A percentile compares a stretch with the other conserved stretches of the same genome.
phyloP scores from a whole-genome alignment of 2,888 invertebrate species.

The Coelopa pilipes region DNA sequence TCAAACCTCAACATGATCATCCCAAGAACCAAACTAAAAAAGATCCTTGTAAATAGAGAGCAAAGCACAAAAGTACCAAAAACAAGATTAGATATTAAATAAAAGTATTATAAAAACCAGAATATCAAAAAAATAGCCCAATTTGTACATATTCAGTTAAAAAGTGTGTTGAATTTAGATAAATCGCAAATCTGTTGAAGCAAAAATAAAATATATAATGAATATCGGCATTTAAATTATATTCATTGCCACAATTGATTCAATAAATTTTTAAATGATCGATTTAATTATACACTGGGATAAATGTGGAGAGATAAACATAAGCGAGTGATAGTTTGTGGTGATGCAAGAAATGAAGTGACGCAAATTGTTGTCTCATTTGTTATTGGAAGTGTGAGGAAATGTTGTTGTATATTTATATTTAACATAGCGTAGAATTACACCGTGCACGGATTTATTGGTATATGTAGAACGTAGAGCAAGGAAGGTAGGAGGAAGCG shows the following conservation, averaged over 20 bases:
- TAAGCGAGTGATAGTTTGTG: neutral
- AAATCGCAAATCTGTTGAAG: too few relatives aligned
- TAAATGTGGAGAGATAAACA: neutral
- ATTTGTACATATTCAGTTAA: constrained; percentile 33
- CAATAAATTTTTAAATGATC: too few relatives aligned
- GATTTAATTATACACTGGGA: neutral
- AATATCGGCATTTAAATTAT: too few relatives aligned
- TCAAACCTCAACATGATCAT: neutral
- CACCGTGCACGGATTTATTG: too few relatives aligned
- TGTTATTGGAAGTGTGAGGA: too few relatives aligned
- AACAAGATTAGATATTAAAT: neutral
- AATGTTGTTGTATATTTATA: too few relatives aligned
- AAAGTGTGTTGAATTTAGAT: neutral
- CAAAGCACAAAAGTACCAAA: constrained; percentile 25
- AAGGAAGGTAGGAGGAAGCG: neutral
- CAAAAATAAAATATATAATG: too few relatives aligned
- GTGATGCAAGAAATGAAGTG: too few relatives aligned
- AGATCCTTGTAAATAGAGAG: constrained; percentile 23
- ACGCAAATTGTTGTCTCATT: too few relatives aligned
- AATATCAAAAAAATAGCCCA: constrained; percentile 29
- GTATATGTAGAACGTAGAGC: neutral
- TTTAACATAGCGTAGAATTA: too few relatives aligned
- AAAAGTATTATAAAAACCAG: neutral
- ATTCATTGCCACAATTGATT: too few relatives aligned
- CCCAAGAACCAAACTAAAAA: neutral